These are phyloP conservation scores for Conger conger DNA, from an alignment of 2,113 vertebrate genomes.

Conservation along the genomic window DNA sequence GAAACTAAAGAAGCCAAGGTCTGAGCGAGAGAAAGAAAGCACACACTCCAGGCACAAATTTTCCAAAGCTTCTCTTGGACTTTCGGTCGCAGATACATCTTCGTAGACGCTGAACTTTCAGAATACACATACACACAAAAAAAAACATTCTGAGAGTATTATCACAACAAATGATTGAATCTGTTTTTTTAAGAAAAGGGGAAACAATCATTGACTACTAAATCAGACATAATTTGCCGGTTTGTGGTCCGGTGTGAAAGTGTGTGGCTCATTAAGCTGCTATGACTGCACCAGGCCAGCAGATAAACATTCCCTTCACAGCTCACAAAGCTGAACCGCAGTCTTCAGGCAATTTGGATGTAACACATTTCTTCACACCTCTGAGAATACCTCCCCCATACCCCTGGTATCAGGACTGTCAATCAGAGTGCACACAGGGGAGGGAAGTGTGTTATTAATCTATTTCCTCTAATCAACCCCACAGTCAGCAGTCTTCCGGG, in stretches of 20 bases:
- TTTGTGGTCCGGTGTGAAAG: conserved; percentile 51
- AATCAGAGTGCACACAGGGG: conserved; percentile 39
- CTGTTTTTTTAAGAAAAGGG: neutral
- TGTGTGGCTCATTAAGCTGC: conserved; percentile 61
- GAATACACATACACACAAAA: neutral
- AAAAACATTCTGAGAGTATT: neutral
- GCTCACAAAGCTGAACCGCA: conserved; percentile 74
- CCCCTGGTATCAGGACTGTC: conserved; percentile 61
- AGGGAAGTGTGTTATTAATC: conserved; percentile 45
- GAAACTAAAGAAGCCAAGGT: neutral
- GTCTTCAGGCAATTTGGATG: conserved; percentile 67
- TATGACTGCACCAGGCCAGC: conserved; percentile 61
- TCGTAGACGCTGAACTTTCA: neutral
- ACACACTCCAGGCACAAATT: neutral
- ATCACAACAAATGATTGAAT: neutral
- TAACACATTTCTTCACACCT: conserved; percentile 69
- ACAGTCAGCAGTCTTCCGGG: conserved; percentile 1
- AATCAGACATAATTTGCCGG: conserved; percentile 40
- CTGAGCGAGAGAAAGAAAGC: neutral
- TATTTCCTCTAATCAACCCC: conserved; percentile 38
- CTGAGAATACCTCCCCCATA: conserved; percentile 51
- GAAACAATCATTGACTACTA: conserved; percentile 41
- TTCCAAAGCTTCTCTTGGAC: neutral
- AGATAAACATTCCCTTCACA: conserved; percentile 80
- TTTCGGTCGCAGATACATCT: neutral